Evolutionary conservation across 2,113 vertebrate species (phyloP).

Genomic region (Rhadina sibilatrix): DNA sequence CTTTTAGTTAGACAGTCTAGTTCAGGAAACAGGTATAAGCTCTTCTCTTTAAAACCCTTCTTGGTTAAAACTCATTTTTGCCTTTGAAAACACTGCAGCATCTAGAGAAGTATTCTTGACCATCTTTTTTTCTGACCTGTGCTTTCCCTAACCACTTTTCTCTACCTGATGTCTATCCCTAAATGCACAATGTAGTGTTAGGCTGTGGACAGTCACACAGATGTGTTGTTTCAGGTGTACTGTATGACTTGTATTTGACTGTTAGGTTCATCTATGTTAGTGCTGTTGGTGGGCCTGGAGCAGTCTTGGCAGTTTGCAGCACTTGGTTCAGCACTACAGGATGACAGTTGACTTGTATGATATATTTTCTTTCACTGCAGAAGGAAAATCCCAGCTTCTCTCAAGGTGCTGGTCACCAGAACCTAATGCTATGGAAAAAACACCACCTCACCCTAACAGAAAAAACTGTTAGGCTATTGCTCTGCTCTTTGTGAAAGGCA

Average conservation of each 20-base stretch:
- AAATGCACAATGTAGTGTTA: background rate
- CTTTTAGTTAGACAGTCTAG: too few relatives aligned
- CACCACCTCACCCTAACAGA: background rate
- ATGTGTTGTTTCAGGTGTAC: background rate
- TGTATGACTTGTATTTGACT: background rate
- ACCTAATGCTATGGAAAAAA: background rate
- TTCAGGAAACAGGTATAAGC: background rate
- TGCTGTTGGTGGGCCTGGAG: background rate
- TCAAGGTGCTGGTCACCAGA: background rate
- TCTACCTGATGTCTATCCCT: background rate
- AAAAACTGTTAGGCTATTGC: fast-evolving
- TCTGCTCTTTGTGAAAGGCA: background rate
- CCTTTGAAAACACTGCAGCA: background rate
- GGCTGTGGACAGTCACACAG: background rate
- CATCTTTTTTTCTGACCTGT: background rate
- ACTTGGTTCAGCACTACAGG: background rate
- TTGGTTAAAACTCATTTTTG: background rate
- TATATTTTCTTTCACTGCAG: background rate
- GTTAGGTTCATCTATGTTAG: background rate
- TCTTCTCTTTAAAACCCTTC: background rate
- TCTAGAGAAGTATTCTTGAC: background rate
- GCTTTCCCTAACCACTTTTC: background rate
- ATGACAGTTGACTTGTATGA: background rate
- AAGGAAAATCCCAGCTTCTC: background rate
- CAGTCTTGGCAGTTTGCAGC: background rate